These are phyloP conservation scores for Batillaria attramentaria DNA, from an alignment of 1,140 invertebrate genomes.

Conservation along the genomic window DNA sequence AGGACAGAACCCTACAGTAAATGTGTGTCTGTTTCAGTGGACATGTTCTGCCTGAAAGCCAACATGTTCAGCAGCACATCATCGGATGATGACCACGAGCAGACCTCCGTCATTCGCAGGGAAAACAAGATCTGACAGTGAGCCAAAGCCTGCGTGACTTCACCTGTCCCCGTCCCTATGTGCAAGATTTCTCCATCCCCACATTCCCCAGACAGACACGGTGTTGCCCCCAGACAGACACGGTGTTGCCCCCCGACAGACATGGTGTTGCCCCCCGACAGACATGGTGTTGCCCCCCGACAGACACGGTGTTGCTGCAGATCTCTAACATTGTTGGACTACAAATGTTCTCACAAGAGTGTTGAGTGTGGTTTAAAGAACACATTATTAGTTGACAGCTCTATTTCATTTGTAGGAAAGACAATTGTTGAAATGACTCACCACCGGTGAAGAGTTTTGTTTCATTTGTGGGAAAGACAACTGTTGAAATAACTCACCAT, in stretches of 20 bases:
- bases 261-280: not conserved
- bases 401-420: too few relatives aligned
- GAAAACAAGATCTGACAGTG: slow-evolving; percentile 1
- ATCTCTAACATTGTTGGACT: too few relatives aligned
- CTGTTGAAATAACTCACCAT: too few relatives aligned
- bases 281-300: not conserved
- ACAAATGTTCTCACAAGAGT: too few relatives aligned
- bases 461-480: too few relatives aligned
- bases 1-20: not conserved
- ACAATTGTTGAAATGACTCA: too few relatives aligned
- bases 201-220: not conserved
- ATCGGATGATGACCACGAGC: slow-evolving; percentile 38
- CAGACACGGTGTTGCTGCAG: not conserved
- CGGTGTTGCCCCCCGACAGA: not conserved
- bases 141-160: not conserved
- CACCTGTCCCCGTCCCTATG: not conserved
- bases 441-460: too few relatives aligned
- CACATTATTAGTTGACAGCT: too few relatives aligned
- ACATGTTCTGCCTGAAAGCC: slow-evolving; percentile 41
- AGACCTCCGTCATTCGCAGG: slow-evolving; percentile 9
- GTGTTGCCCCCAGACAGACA: not conserved
- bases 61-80: slow-evolving; percentile 43
- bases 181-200: not conserved
- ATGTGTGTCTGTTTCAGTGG: slow-evolving; percentile 32
- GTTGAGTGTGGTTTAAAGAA: too few relatives aligned